Conservation (phyloP, 2,113 vertebrate species). For the Hystrix brachyura region DNA sequence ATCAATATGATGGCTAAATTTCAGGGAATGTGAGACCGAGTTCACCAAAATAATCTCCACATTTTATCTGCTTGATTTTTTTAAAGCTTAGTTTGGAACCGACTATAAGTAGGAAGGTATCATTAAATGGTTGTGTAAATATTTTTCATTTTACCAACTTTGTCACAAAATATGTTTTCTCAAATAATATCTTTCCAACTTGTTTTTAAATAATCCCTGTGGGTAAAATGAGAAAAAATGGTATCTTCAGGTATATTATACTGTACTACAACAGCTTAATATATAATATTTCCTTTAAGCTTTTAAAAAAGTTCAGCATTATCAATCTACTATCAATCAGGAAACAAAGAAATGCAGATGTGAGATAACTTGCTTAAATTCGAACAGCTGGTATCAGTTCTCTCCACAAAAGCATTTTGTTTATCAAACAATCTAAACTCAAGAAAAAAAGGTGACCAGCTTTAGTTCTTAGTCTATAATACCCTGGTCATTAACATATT, state of each 20-base stretch:
- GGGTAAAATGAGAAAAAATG: background rate
- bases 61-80: slow-evolving; percentile 14
- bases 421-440: slow-evolving; percentile 27
- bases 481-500: background rate
- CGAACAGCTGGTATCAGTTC: background rate
- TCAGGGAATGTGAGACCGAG: background rate
- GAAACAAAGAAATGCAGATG: background rate
- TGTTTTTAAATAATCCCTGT: background rate
- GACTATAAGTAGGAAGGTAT: background rate
- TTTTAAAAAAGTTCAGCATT: background rate
- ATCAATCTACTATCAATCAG: background rate
- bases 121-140: slow-evolving; percentile 25
- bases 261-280: background rate
- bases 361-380: background rate
- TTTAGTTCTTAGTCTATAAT: background rate
- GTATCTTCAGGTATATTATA: background rate
- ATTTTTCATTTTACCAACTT: background rate
- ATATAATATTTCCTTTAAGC: background rate
- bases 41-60: slow-evolving; percentile 13
- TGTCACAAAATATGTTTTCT: background rate
- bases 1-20: background rate
- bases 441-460: background rate
- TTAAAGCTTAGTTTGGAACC: background rate
- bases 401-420: background rate
- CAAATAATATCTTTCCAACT: slow-evolving; percentile 17